A percentile compares a stretch with the other conserved stretches of the same genome.
phyloP scores from a whole-genome alignment of 2,888 invertebrate genomes.

The Drosophila picticornis region DNA sequence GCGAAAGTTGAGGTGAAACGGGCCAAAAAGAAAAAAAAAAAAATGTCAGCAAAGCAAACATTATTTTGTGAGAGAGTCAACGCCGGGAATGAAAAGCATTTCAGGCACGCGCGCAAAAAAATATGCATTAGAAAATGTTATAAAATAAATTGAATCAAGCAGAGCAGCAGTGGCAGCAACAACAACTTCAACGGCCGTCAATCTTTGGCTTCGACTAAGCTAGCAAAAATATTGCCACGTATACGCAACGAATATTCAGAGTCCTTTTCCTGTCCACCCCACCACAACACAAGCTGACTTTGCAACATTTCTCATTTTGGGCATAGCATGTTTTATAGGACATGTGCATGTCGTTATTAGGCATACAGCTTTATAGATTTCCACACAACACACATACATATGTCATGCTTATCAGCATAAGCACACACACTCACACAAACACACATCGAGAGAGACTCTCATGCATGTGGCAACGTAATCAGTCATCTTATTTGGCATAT shows the following conservation, averaged over 20 bases:
- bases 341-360: constrained; percentile 72
- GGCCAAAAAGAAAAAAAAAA: neutral
- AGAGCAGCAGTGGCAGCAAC: constrained; percentile 49
- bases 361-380: constrained; percentile 75
- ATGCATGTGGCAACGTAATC: constrained; percentile 67
- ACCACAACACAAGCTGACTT: constrained; percentile 57
- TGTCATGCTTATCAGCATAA: constrained; percentile 71
- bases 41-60: constrained; percentile 50
- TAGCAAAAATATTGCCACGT: constrained; percentile 53
- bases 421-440: constrained; percentile 7
- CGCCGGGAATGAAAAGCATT: constrained; percentile 47
- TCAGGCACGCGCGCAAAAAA: constrained; percentile 71
- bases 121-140: constrained; percentile 78
- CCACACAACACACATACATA: constrained; percentile 71
- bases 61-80: constrained; percentile 14
- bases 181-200: constrained; percentile 19
- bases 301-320: constrained; percentile 63
- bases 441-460: neutral
- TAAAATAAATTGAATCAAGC: constrained; percentile 78
- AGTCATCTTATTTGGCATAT: constrained; percentile 75
- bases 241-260: constrained; percentile 30
- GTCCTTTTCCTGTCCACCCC: neutral
- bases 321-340: constrained; percentile 65
- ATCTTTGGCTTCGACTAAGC: constrained; percentile 58
- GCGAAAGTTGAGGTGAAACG: constrained; percentile 59